Evolutionary conservation across 1,140 invertebrate species (phyloP).

Genomic region (Spodoptera litura): DNA sequence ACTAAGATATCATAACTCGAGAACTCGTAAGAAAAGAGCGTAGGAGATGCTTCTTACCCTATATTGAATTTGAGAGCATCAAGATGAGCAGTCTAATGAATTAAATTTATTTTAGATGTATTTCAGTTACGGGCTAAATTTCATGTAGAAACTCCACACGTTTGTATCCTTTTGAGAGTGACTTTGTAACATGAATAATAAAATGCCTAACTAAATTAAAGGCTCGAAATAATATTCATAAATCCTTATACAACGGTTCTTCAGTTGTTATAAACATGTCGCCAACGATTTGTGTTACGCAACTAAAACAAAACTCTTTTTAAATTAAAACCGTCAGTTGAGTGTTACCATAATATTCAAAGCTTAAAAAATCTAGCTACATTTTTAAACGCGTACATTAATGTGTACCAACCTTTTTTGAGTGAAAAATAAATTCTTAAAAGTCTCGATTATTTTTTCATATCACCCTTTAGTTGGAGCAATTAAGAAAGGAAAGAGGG

Average conservation of each 20-base stretch:
- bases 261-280: slow-evolving; percentile 30
- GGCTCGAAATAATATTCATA: slow-evolving; percentile 7
- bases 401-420: slow-evolving; percentile 2
- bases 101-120: slow-evolving; percentile 13
- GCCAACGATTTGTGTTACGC: not conserved
- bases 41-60: not conserved
- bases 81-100: slow-evolving; percentile 4
- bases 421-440: not conserved
- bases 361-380: slow-evolving; percentile 9
- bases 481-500: slow-evolving; percentile 29
- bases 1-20: not conserved
- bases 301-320: not conserved
- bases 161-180: not conserved
- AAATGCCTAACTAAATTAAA: not conserved
- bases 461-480: slow-evolving; percentile 7
- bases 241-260: not conserved
- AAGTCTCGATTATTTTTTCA: slow-evolving; percentile 24
- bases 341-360: slow-evolving; percentile 12
- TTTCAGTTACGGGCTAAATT: not conserved
- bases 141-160: not conserved
- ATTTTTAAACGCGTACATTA: slow-evolving; percentile 32
- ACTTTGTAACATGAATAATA: not conserved
- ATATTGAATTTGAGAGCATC: not conserved
- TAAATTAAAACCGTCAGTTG: slow-evolving; percentile 5
- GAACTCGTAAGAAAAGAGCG: slow-evolving; percentile 9